phyloP scores from a whole-genome alignment of 2,797 vertebrate genomes.

The Eutrigla gurnardus region DNA sequence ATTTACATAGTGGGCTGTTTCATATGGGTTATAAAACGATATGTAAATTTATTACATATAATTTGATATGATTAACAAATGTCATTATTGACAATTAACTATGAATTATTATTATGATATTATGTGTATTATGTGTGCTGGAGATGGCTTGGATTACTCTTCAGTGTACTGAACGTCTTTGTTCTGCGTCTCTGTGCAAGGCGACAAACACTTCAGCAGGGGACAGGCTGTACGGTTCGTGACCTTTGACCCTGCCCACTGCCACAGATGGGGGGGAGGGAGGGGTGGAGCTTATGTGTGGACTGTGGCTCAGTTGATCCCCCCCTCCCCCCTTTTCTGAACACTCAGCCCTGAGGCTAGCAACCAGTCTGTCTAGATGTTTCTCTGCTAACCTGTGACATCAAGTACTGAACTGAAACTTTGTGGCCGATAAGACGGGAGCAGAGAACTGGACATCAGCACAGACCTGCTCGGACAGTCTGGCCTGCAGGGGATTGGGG shows the following conservation, averaged over 20 bases:
- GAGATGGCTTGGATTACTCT: slow-evolving; percentile 77
- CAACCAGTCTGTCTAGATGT: slow-evolving; percentile 60
- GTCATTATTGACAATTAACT: slow-evolving; percentile 76
- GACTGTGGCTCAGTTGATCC: slow-evolving; percentile 56
- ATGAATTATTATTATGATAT: slow-evolving; percentile 80
- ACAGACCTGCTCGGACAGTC: slow-evolving; percentile 66
- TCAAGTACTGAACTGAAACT: slow-evolving; percentile 66
- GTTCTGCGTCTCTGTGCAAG: slow-evolving; percentile 65
- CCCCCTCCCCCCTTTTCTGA: slow-evolving; percentile 49
- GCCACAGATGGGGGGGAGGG: slow-evolving; percentile 65
- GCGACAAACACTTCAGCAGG: slow-evolving; percentile 72
- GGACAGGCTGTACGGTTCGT: slow-evolving; percentile 60
- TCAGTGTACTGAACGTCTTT: slow-evolving; percentile 68
- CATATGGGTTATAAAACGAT: slow-evolving; percentile 77
- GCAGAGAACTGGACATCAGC: slow-evolving; percentile 68
- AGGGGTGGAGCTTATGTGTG: slow-evolving; percentile 63
- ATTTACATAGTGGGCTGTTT: slow-evolving; percentile 81
- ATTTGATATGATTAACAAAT: slow-evolving; percentile 82
- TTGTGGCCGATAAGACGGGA: slow-evolving; percentile 28
- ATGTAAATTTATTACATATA: slow-evolving; percentile 79
- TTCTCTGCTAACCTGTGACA: slow-evolving; percentile 63
- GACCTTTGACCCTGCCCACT: slow-evolving; percentile 75
- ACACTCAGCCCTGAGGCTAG: slow-evolving; percentile 66
- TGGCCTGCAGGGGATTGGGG: slow-evolving; percentile 53
- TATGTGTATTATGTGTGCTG: slow-evolving; percentile 74